Conservation (phyloP, 1,140 invertebrate species). For the Drosophila elegans region DNA sequence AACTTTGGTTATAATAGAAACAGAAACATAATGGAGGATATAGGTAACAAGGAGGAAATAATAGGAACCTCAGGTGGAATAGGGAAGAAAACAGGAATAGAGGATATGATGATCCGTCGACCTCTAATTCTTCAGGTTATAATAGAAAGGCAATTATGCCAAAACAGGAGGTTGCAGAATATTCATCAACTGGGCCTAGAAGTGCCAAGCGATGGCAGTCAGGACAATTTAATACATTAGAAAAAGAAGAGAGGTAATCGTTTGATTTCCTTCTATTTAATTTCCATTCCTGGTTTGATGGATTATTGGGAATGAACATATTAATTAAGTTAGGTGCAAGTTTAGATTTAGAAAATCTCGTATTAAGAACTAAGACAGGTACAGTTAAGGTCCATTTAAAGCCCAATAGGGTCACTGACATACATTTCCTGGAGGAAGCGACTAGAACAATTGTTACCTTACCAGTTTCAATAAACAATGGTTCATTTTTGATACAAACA, state of each 20-base stretch:
- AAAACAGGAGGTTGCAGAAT: too few species aligned
- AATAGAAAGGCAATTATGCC: too few species aligned
- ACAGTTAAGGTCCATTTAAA: background rate
- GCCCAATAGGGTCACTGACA: conserved; percentile 4
- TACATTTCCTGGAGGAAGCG: conserved; percentile 2
- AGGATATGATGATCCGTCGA: conserved; percentile 4
- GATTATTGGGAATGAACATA: conserved; percentile 1
- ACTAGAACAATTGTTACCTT: background rate
- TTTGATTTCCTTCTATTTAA: conserved; percentile 1
- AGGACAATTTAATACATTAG: background rate
- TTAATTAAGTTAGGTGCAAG: too few species aligned
- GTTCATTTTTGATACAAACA: conserved; percentile 4
- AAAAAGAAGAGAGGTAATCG: conserved; percentile 1
- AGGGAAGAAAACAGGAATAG: conserved; percentile 3
- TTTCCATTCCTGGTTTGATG: background rate
- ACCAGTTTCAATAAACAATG: conserved; percentile 7
- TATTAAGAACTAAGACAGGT: background rate
- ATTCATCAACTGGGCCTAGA: too few species aligned
- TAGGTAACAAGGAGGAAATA: conserved; percentile 10
- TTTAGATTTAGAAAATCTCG: too few species aligned
- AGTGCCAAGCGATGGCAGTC: too few species aligned
- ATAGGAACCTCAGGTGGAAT: conserved; percentile 8
- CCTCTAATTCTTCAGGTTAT: conserved; percentile 10
- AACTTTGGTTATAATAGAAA: background rate
- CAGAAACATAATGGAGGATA: conserved; percentile 3